Percentiles rank a stretch among this genome's conserved stretches.
These are phyloP conservation scores for Hetaerina titia DNA, from an alignment of 2,888 invertebrate species.

Conservation along the genomic window DNA sequence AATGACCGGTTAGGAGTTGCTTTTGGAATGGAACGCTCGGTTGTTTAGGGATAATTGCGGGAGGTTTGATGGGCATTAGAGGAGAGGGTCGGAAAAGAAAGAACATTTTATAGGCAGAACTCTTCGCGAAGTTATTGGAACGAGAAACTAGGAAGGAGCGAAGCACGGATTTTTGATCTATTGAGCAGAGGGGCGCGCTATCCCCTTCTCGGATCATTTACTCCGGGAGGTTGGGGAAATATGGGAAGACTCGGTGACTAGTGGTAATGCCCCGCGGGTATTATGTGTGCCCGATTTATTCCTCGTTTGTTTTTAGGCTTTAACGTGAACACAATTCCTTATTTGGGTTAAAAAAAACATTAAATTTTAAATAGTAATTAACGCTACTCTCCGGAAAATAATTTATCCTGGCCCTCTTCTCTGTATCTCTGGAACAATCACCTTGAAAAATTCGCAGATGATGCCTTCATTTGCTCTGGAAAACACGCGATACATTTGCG, in stretches of 20 bases:
- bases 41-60: conserved; percentile 64
- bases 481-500: too few species aligned
- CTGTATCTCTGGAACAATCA: too few species aligned
- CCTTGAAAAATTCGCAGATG: too few species aligned
- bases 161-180: conserved; percentile 46
- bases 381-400: too few species aligned
- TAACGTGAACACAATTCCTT: neutral
- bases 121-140: conserved; percentile 62
- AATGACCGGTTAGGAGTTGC: conserved; percentile 52
- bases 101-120: conserved; percentile 18
- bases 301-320: neutral
- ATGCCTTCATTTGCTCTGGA: too few species aligned
- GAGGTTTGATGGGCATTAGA: conserved; percentile 49
- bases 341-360: too few species aligned
- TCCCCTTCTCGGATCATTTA: conserved; percentile 56
- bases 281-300: neutral
- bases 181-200: conserved; percentile 9
- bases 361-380: too few species aligned
- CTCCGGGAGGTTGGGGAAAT: neutral
- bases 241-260: neutral
- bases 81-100: neutral
- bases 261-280: neutral
- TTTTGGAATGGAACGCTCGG: conserved; percentile 54
- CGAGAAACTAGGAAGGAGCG: conserved; percentile 44
- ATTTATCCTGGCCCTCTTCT: too few species aligned